phyloP scores from a whole-genome alignment of 2,888 invertebrate species.

The Parnassius orleans region DNA sequence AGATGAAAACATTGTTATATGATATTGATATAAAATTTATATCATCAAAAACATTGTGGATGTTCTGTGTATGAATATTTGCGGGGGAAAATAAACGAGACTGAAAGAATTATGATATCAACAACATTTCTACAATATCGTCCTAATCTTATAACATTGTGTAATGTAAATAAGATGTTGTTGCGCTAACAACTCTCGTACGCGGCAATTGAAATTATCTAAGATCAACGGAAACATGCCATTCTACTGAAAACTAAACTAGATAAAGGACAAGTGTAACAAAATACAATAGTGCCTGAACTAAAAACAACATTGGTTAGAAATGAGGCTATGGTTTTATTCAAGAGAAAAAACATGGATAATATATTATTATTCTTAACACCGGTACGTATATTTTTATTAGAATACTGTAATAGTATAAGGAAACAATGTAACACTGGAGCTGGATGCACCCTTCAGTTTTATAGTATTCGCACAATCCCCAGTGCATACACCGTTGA shows the following conservation, averaged over 20 bases:
- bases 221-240: conserved; percentile 41
- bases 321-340: conserved; percentile 57
- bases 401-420: background rate
- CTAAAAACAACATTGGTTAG: conserved; percentile 42
- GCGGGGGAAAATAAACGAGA: conserved; percentile 35
- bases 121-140: conserved; percentile 63
- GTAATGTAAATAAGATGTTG: conserved; percentile 56
- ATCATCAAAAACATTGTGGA: too few species aligned
- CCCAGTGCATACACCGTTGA: too few species aligned
- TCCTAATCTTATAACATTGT: conserved; percentile 55
- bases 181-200: conserved; percentile 58
- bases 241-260: conserved; percentile 56
- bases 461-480: too few species aligned
- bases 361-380: conserved; percentile 46
- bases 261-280: conserved; percentile 55
- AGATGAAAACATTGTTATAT: too few species aligned
- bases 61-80: background rate
- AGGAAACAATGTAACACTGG: too few species aligned
- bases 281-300: conserved; percentile 24
- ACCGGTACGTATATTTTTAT: conserved; percentile 45
- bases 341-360: conserved; percentile 46
- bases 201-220: conserved; percentile 55
- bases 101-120: conserved; percentile 70
- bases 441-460: too few species aligned
- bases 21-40: too few species aligned